These are phyloP conservation scores for Crossoptilon crossoptilon DNA, from an alignment of 2,797 vertebrate species.

Conservation along the genomic window DNA sequence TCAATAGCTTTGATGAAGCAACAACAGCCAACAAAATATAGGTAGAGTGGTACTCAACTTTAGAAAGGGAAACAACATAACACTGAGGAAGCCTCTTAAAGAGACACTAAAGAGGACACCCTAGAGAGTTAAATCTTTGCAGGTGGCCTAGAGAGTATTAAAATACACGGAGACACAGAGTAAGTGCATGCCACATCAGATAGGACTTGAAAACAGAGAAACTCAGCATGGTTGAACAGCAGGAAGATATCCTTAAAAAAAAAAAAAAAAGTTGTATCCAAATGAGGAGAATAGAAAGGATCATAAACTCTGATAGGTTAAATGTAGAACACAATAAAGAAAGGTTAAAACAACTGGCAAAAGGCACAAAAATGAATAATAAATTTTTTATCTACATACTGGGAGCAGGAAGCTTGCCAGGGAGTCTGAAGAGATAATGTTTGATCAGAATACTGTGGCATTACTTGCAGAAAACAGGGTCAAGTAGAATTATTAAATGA, in stretches of 20 bases:
- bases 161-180: background rate
- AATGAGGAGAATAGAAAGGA: background rate
- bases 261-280: background rate
- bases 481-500: background rate
- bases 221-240: background rate
- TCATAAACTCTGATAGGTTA: background rate
- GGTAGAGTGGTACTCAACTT: background rate
- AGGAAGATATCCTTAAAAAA: background rate
- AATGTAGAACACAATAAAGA: background rate
- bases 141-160: background rate
- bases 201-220: background rate
- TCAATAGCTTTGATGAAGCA: background rate
- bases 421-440: background rate
- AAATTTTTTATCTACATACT: background rate
- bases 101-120: background rate
- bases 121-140: background rate
- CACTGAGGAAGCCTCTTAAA: background rate
- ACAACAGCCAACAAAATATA: background rate
- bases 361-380: background rate
- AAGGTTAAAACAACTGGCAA: background rate
- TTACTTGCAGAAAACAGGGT: slow-evolving; percentile 20
- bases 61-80: background rate
- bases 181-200: background rate
- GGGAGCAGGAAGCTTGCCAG: background rate
- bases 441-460: background rate